phyloP scores from a whole-genome alignment of 1,140 invertebrate species.

The Mamestra configurata region DNA sequence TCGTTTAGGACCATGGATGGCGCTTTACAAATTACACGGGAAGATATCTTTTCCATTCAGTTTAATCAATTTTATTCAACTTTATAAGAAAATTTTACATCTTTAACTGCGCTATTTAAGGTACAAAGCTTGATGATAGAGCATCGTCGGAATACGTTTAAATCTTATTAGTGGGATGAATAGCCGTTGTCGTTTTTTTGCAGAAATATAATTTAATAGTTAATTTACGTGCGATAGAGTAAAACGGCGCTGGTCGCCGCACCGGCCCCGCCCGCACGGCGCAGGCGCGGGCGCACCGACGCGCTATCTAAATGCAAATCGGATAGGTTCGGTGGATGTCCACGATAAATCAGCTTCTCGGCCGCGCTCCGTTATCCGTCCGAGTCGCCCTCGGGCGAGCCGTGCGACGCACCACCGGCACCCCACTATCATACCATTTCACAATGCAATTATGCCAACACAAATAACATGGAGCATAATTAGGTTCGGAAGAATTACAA shows the following conservation, averaged over 20 bases:
- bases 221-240: conserved; percentile 83
- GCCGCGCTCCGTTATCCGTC: conserved; percentile 73
- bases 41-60: not conserved
- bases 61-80: conserved; percentile 35
- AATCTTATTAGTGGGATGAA: conserved; percentile 61
- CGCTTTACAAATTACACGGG: conserved; percentile 15
- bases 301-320: conserved; percentile 87
- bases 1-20: not conserved
- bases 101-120: conserved; percentile 39
- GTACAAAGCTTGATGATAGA: conserved; percentile 24
- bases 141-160: not conserved
- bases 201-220: conserved; percentile 73
- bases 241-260: conserved; percentile 58
- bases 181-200: conserved; percentile 66
- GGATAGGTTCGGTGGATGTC: conserved; percentile 83
- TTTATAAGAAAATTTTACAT: conserved; percentile 47
- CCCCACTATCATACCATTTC: conserved; percentile 40
- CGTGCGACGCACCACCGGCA: conserved; percentile 48
- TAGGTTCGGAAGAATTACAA: conserved; percentile 33
- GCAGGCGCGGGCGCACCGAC: conserved; percentile 58
- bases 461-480: conserved; percentile 30
- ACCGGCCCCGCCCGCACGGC: conserved; percentile 53
- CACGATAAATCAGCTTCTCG: conserved; percentile 82
- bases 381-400: conserved; percentile 59
- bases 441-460: conserved; percentile 51